Percentiles rank a stretch among this genome's conserved stretches.
Conservation (phyloP, 2,113 vertebrate species). For the Chrysemys picta region DNA sequence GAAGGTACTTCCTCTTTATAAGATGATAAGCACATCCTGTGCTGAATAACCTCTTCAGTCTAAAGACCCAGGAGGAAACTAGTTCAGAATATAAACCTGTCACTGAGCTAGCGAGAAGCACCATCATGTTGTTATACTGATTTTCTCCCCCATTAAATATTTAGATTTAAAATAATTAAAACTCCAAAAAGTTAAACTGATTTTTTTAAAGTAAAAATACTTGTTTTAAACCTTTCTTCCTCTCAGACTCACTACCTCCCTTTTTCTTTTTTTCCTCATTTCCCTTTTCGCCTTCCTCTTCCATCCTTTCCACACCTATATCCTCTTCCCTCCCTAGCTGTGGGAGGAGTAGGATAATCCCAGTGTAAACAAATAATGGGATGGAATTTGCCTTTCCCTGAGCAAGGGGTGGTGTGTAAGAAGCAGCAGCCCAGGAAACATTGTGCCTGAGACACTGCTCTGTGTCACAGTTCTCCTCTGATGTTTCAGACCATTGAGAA, state of each 20-base stretch:
- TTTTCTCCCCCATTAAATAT: neutral
- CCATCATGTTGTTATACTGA: neutral
- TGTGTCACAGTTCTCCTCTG: neutral
- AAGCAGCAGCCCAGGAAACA: neutral
- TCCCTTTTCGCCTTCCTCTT: neutral
- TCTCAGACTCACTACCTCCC: neutral
- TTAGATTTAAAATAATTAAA: neutral
- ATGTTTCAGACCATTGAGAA: neutral
- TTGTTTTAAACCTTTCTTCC: rapidly evolving
- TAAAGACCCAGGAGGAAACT: neutral
- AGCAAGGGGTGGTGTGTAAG: neutral
- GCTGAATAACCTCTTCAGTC: neutral
- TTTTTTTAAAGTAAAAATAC: neutral
- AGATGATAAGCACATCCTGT: neutral
- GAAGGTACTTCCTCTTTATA: neutral
- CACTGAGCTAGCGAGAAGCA: neutral
- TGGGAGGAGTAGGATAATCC: neutral
- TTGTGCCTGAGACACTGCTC: neutral
- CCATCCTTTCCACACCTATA: neutral
- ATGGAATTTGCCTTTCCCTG: neutral
- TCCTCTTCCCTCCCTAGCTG: neutral
- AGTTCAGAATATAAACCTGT: neutral
- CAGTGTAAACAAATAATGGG: neutral
- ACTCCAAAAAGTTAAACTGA: neutral
- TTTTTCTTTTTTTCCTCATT: neutral